Conservation (phyloP, 30 jellyfish, hydroid and myxozoan species). For the Aurelia aurita region DNA sequence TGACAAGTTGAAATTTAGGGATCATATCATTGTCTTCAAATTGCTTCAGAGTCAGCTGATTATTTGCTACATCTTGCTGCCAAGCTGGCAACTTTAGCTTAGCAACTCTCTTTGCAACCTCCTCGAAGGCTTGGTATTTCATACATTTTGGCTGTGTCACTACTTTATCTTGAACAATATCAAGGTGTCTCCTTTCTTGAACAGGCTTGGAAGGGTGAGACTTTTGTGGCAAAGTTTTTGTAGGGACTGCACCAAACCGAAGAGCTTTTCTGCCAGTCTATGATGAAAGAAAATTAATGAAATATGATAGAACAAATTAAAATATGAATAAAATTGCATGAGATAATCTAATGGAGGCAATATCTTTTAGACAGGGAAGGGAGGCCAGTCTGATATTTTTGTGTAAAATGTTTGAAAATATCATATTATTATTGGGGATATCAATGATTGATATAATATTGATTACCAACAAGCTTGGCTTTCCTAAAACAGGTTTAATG, state of each 20-base stretch:
- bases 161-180: slow-evolving; percentile 24
- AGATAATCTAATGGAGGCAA: too few relatives aligned
- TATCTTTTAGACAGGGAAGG: too few relatives aligned
- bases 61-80: slow-evolving; percentile 30
- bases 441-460: too few relatives aligned
- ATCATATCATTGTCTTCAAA: slow-evolving; percentile 38
- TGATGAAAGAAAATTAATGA: neutral
- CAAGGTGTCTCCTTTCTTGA: slow-evolving; percentile 17
- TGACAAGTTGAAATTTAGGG: slow-evolving; percentile 34
- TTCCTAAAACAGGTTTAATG: too few relatives aligned
- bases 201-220: slow-evolving; percentile 34
- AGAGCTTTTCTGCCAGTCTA: slow-evolving; percentile 16
- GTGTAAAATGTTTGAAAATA: too few relatives aligned
- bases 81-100: slow-evolving; percentile 23
- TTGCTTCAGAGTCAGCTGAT: slow-evolving; percentile 16
- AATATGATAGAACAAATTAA: neutral
- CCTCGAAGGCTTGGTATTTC: neutral
- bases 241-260: slow-evolving; percentile 33
- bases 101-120: slow-evolving; percentile 28
- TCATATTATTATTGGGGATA: too few relatives aligned
- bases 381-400: too few relatives aligned
- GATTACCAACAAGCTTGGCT: too few relatives aligned
- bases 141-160: slow-evolving; percentile 7
- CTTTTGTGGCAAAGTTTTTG: slow-evolving; percentile 22
- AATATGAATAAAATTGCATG: neutral